Evolutionary conservation across 92 coral and sea anemone species (phyloP), one percentile per base, ranked within the genome.

Genomic region (Parazoanthus darwini): DNA sequence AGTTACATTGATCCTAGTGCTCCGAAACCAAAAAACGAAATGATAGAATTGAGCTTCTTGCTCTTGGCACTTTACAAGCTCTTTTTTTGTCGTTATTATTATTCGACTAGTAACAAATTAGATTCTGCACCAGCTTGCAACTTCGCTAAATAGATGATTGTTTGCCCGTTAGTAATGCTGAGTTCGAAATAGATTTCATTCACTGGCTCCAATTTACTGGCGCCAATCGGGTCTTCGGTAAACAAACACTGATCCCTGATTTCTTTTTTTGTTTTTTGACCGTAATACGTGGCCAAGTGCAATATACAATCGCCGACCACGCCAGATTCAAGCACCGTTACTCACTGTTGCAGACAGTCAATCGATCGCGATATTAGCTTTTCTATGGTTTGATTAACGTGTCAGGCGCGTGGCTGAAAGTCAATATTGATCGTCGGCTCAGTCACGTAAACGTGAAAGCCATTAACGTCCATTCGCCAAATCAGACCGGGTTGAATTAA

Each of bases 321-420:
- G 46, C 87, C 65, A 84, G 16, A 15, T 72, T 84, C 33, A 71
- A 71, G 79, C 44, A 44, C 87, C 79, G 87, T 84, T 84, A 70
- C 59, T 67, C 87, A 71, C 4, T 71, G 8, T 39, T 42, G 29
- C 9, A 82, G 79, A 33, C 70, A 84, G 20, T 84, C 48, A 54
- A 84, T 44, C 77, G 68, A 48, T 46, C 11, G 33, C 43, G 18
- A 84, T 84, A 70, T 84, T 84, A 71, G 43, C 35, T 18, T 70
- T 71, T 33, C 43, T 23, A 29, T 39, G 77, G 22, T 68, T 26
- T 63, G 20, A 22, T 84, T 26, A 36, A 33, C 65, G 44, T 46
- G 78, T 29, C 46, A 72, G 87, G 37, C 87, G 87, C 87, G 87
- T 84, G 87, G 79, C 87, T 84, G 78, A 48, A 46, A 71, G 67